A percentile compares a stretch with the other conserved stretches of the same genome.
phyloP scores from a whole-genome alignment of 2,888 invertebrate genomes.

The Melieria omissa region DNA sequence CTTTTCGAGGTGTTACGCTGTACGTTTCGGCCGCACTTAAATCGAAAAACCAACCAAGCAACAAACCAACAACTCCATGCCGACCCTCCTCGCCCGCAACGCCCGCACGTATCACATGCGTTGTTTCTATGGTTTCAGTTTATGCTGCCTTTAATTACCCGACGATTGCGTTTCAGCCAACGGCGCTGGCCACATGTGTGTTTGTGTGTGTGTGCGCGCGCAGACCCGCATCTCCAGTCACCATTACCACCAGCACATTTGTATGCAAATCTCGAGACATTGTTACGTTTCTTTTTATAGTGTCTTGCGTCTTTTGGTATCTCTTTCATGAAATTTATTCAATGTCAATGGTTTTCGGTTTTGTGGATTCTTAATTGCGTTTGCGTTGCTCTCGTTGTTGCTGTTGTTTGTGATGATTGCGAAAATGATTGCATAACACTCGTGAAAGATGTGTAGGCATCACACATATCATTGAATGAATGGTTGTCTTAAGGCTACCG shows the following conservation, averaged over 20 bases:
- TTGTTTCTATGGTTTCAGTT: conserved; percentile 40
- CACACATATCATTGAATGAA: background rate
- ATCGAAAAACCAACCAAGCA: background rate
- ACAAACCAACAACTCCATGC: too few species aligned
- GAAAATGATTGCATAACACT: conserved; percentile 32
- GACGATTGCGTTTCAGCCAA: conserved; percentile 24
- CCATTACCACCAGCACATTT: background rate
- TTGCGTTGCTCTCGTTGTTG: conserved; percentile 17
- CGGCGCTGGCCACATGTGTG: conserved; percentile 1
- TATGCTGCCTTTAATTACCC: conserved; percentile 32
- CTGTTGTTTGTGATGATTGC: conserved; percentile 20
- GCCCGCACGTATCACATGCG: background rate
- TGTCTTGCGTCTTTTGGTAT: background rate
- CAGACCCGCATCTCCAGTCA: background rate
- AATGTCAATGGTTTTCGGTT: conserved; percentile 25
- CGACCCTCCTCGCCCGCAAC: background rate
- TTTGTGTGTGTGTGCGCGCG: conserved; percentile 4
- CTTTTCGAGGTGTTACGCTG: conserved; percentile 36
- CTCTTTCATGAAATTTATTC: conserved; percentile 21
- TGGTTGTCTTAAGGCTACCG: too few species aligned
- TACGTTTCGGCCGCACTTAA: conserved; percentile 19
- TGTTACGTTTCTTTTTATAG: conserved; percentile 19
- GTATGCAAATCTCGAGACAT: background rate
- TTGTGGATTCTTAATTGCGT: conserved; percentile 2
- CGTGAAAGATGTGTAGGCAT: background rate